A percentile compares a stretch with the other conserved stretches of the same genome.
Conservation (phyloP, 2,113 vertebrate species). For the Pygoscelis adeliae region DNA sequence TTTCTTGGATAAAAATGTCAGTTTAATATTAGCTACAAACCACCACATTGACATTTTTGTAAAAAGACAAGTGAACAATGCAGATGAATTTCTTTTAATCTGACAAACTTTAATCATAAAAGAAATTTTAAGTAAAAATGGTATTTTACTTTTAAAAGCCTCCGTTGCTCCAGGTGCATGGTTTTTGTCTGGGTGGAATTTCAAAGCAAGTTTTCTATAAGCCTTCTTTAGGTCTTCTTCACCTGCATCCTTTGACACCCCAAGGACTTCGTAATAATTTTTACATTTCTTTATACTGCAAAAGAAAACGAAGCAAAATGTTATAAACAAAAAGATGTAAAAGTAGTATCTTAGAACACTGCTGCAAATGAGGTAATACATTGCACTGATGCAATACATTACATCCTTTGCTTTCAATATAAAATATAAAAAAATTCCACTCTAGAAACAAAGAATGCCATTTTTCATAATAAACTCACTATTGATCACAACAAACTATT, state of each 20-base stretch:
- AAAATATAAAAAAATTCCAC: not conserved
- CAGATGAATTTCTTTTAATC: not conserved
- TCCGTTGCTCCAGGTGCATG: conserved; percentile 96
- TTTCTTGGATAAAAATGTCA: not conserved
- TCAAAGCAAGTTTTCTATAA: conserved; percentile 95
- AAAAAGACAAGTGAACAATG: not conserved
- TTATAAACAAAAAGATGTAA: not conserved
- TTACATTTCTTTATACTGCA: conserved; percentile 96
- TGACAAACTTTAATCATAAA: not conserved
- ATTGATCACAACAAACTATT: not conserved
- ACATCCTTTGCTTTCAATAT: not conserved
- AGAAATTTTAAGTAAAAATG: not conserved
- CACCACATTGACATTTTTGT: not conserved
- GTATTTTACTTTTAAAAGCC: conserved; percentile 94
- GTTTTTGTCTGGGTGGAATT: conserved; percentile 98
- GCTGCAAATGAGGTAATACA: not conserved
- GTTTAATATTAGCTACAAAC: not conserved
- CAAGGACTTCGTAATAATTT: conserved; percentile 95
- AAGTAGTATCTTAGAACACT: not conserved
- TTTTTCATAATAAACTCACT: not conserved
- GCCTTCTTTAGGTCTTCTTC: conserved; percentile 97
- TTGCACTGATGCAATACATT: not conserved
- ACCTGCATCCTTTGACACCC: conserved; percentile 88
- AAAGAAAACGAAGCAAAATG: conserved; percentile 37
- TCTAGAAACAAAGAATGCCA: not conserved